phyloP scores from a whole-genome alignment of 1,140 invertebrate species.

The Myzus persicae region DNA sequence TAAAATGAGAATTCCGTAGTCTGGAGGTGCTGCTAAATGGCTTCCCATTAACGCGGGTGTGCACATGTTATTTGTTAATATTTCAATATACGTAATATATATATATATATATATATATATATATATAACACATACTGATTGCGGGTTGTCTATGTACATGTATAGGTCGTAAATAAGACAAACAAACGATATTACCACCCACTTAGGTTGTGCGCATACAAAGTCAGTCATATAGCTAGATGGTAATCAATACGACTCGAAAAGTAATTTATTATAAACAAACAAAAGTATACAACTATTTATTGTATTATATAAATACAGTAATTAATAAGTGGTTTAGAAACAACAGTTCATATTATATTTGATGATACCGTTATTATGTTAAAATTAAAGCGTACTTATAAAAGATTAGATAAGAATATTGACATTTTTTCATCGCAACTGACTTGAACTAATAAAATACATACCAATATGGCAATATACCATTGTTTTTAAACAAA shows the following conservation, averaged over 20 bases:
- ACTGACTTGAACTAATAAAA: background rate
- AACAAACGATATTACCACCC: background rate
- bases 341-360: background rate
- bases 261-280: conserved; percentile 2
- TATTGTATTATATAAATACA: background rate
- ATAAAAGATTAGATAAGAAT: background rate
- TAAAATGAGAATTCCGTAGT: no score
- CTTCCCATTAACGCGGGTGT: background rate
- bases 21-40: no score
- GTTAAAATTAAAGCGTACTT: background rate
- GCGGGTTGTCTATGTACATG: background rate
- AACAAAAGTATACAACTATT: background rate
- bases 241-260: background rate
- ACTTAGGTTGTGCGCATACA: background rate
- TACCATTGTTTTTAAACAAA: no score
- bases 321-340: background rate
- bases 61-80: background rate
- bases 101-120: no score
- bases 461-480: background rate
- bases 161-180: background rate
- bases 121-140: background rate
- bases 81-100: background rate
- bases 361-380: background rate
- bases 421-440: background rate
- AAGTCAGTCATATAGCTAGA: background rate